Evolutionary conservation across 2,113 vertebrate genomes (phyloP).

Genomic region (Ptyas mucosa): DNA sequence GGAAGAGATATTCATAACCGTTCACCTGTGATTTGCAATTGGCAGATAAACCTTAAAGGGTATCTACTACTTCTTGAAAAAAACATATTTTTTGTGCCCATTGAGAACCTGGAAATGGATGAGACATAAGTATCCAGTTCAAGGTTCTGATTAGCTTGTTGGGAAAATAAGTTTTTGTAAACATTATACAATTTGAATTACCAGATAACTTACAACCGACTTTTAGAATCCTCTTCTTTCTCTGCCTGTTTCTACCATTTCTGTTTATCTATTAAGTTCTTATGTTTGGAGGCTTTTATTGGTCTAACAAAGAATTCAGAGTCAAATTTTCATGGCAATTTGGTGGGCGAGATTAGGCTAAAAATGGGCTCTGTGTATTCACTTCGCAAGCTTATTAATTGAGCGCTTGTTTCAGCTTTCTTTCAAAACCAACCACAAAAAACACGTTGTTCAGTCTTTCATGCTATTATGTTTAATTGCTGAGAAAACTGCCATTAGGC

Average conservation of each 20-base stretch:
- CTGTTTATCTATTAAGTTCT: not conserved
- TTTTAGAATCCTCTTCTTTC: not conserved
- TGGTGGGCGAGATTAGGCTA: not conserved
- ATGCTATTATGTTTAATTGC: not conserved
- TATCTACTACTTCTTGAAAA: not conserved
- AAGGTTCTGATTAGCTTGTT: not conserved
- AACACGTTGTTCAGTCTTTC: not conserved
- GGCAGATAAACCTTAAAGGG: not conserved
- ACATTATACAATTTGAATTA: not conserved
- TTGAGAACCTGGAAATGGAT: not conserved
- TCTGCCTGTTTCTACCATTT: not conserved
- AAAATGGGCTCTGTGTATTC: not conserved
- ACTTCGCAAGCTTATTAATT: not conserved
- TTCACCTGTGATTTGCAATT: not conserved
- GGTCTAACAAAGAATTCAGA: not conserved
- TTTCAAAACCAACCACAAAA: not conserved
- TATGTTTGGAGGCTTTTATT: not conserved
- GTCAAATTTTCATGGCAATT: not conserved
- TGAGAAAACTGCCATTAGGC: not conserved
- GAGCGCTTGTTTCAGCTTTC: too few species aligned
- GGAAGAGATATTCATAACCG: not conserved
- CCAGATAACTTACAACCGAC: not conserved
- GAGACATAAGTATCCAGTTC: not conserved
- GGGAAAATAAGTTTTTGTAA: not conserved
- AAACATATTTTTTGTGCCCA: not conserved